These are phyloP conservation scores for Bhutanitis thaidina DNA, from an alignment of 2,888 invertebrate species.

Conservation along the genomic window DNA sequence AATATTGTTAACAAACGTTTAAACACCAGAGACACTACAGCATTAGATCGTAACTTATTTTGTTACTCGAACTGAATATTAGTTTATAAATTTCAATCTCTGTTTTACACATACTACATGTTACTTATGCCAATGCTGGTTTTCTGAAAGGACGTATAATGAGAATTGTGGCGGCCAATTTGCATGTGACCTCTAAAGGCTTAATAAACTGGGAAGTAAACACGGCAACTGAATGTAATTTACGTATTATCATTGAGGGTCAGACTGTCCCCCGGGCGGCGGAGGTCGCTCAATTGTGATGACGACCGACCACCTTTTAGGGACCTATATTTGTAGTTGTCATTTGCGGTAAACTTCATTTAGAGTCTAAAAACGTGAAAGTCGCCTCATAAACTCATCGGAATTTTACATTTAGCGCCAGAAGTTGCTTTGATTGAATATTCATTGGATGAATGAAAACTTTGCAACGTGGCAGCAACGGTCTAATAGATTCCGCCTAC, in stretches of 20 bases:
- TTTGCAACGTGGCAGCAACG: not conserved
- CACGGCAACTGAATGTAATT: conserved; percentile 44
- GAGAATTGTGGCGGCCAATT: conserved; percentile 26
- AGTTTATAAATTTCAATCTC: too few relatives aligned
- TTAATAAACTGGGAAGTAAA: conserved; percentile 39
- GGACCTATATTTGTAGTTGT: conserved; percentile 20
- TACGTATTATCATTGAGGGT: conserved; percentile 40
- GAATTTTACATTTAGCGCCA: conserved; percentile 7
- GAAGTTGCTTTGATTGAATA: conserved; percentile 13
- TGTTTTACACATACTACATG: too few relatives aligned
- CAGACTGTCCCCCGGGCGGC: conserved; percentile 34
- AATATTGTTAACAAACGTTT: too few relatives aligned
- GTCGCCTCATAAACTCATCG: conserved; percentile 2
- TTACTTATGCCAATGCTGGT: not conserved
- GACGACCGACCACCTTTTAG: conserved; percentile 29
- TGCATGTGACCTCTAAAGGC: conserved; percentile 31
- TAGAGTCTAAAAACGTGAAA: conserved; percentile 8
- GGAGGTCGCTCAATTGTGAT: conserved; percentile 33
- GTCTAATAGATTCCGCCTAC: conserved; percentile 11
- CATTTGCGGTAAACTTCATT: conserved; percentile 6
- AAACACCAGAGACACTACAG: too few relatives aligned
- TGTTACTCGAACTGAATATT: too few relatives aligned
- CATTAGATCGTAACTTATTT: too few relatives aligned
- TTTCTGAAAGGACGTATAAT: conserved; percentile 14
- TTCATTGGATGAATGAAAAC: conserved; percentile 10